Evolutionary conservation across 1,140 invertebrate species (phyloP).

Genomic region (Phymastichus coffea): DNA sequence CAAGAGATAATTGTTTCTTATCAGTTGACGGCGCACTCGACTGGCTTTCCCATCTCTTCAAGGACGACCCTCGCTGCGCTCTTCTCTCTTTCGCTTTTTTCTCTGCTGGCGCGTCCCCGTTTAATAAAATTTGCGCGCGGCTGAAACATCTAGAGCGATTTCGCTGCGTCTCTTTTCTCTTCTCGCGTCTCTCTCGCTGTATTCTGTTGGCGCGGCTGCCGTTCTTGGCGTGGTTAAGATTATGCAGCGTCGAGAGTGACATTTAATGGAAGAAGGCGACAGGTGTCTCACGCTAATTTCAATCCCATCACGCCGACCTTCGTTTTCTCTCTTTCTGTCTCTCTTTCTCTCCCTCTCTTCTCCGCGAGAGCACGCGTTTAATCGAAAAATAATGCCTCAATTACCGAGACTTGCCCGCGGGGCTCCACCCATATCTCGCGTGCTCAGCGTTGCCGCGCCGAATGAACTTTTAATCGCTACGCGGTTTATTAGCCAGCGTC

Average conservation of each 20-base stretch:
- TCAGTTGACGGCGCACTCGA: too few species aligned
- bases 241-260: slow-evolving; percentile 36
- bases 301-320: slow-evolving; percentile 42
- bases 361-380: slow-evolving; percentile 30
- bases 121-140: slow-evolving; percentile 3
- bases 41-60: too few species aligned
- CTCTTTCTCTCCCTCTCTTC: slow-evolving; percentile 6
- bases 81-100: not conserved
- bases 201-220: not conserved
- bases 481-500: slow-evolving; percentile 30
- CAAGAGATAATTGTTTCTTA: too few species aligned
- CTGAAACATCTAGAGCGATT: not conserved
- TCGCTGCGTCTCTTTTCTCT: not conserved
- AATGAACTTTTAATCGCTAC: slow-evolving; percentile 45
- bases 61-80: not conserved
- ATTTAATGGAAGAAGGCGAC: slow-evolving; percentile 52
- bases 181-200: slow-evolving; percentile 23
- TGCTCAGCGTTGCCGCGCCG: slow-evolving; percentile 5
- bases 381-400: slow-evolving; percentile 50
- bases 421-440: too few species aligned
- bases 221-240: not conserved
- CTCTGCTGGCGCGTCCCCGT: not conserved
- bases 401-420: slow-evolving; percentile 34
- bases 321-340: slow-evolving; percentile 2
- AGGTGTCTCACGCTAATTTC: slow-evolving; percentile 51